Evolutionary conservation across 2,113 vertebrate genomes (phyloP).

Genomic region (Channa maculata): DNA sequence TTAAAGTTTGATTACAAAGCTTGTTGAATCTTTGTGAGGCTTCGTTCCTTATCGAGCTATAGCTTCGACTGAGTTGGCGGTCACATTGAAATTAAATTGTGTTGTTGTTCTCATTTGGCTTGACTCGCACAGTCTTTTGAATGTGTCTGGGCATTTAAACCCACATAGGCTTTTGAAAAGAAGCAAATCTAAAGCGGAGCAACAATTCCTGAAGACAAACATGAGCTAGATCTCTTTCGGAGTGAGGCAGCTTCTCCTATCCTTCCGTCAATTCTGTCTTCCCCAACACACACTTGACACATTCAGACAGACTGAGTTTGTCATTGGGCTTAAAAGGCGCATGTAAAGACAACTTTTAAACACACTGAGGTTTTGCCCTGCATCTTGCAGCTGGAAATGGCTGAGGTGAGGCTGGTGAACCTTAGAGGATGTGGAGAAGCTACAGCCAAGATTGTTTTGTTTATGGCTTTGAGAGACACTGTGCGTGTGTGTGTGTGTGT

Average conservation of each 20-base stretch:
- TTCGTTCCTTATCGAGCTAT: constrained; percentile 25
- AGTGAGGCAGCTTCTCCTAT: neutral
- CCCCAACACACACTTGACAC: too few relatives aligned
- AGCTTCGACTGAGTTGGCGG: constrained; percentile 3
- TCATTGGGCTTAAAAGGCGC: constrained; percentile 3
- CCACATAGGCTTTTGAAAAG: constrained; percentile 9
- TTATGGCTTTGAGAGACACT: constrained; percentile 3
- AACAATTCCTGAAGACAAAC: neutral
- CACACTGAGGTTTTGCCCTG: neutral
- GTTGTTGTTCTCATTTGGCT: neutral
- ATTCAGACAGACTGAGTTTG: neutral
- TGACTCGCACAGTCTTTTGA: neutral
- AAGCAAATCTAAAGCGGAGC: neutral
- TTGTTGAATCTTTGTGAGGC: constrained; percentile 8
- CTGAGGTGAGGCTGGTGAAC: constrained; percentile 15
- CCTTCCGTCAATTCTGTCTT: neutral
- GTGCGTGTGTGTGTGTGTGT: neutral
- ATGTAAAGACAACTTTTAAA: neutral
- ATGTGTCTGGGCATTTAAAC: neutral
- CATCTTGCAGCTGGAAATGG: constrained; percentile 7
- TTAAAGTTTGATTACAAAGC: constrained; percentile 54
- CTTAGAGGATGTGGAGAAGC: neutral
- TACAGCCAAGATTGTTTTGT: constrained; percentile 4
- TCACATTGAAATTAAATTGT: constrained; percentile 18
- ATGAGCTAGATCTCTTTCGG: neutral